These are phyloP conservation scores for Piaya cayana DNA, from an alignment of 2,113 vertebrate genomes.

Conservation along the genomic window DNA sequence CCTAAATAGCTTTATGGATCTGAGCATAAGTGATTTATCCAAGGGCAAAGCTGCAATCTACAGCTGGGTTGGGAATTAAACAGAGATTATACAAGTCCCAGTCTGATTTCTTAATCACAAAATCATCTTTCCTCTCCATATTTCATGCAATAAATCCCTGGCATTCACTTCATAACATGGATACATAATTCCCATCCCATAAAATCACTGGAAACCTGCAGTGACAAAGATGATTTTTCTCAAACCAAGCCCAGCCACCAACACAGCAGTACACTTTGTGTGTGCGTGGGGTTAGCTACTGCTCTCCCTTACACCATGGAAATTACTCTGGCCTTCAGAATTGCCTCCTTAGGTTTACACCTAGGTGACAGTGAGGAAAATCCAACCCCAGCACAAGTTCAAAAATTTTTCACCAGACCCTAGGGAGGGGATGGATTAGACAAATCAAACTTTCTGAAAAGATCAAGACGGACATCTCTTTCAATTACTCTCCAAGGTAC, in stretches of 20 bases:
- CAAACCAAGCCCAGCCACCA: not conserved
- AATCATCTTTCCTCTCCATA: constrained; percentile 5
- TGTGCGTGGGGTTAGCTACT: not conserved
- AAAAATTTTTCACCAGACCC: constrained; percentile 39
- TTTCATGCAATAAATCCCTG: not conserved
- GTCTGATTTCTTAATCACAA: constrained; percentile 29
- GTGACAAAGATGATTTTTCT: not conserved
- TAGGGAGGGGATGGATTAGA: constrained; percentile 59
- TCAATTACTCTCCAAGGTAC: constrained; percentile 69
- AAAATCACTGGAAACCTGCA: not conserved
- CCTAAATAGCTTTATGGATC: constrained; percentile 61
- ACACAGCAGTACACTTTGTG: not conserved
- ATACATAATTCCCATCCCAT: not conserved
- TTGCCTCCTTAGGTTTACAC: not conserved
- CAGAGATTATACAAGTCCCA: constrained; percentile 30
- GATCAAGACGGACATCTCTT: constrained; percentile 71
- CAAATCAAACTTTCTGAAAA: constrained; percentile 71
- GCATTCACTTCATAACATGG: not conserved
- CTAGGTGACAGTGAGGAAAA: constrained; percentile 20
- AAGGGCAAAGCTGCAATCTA: constrained; percentile 32
- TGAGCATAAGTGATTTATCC: constrained; percentile 31
- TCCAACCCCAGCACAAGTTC: constrained; percentile 8
- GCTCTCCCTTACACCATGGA: not conserved
- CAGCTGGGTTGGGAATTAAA: constrained; percentile 35
- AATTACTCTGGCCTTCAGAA: not conserved